Percentiles rank a stretch among this genome's conserved stretches.
These are phyloP conservation scores for Tachina lurida DNA, from an alignment of 2,888 invertebrate species.

Conservation along the genomic window DNA sequence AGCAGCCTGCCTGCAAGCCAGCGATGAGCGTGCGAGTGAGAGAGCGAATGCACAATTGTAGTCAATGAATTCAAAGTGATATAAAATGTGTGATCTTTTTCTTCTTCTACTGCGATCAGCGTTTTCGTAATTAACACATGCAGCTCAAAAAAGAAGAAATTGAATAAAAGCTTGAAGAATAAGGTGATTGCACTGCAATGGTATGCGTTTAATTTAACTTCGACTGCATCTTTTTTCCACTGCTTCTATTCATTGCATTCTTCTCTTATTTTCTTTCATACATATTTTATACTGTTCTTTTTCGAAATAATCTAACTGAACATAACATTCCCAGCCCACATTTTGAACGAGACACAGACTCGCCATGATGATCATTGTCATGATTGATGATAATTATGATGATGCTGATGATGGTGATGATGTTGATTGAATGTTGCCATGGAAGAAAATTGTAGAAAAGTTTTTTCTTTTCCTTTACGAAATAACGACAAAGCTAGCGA, in stretches of 20 bases:
- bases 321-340: constrained; percentile 61
- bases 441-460: constrained; percentile 6
- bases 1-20: neutral
- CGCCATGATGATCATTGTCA: too few relatives aligned
- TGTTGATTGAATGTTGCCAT: constrained; percentile 19
- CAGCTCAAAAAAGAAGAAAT: constrained; percentile 43
- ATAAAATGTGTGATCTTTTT: constrained; percentile 53
- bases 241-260: neutral
- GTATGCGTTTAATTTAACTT: constrained; percentile 59
- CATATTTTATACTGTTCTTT: constrained; percentile 44
- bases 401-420: constrained; percentile 21
- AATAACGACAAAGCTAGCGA: neutral
- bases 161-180: constrained; percentile 22
- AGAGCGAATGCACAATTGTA: neutral
- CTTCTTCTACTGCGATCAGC: constrained; percentile 1
- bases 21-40: neutral
- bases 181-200: constrained; percentile 67
- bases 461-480: neutral
- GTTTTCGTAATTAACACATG: constrained; percentile 59
- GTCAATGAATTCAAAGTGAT: constrained; percentile 31
- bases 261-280: constrained; percentile 27
- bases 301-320: constrained; percentile 52
- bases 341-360: neutral
- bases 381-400: constrained; percentile 28
- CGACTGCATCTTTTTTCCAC: constrained; percentile 4